Evolutionary conservation across 1,140 invertebrate genomes (phyloP), one percentile per base, ranked within the genome.

Genomic region (Hesperophylax magnus): DNA sequence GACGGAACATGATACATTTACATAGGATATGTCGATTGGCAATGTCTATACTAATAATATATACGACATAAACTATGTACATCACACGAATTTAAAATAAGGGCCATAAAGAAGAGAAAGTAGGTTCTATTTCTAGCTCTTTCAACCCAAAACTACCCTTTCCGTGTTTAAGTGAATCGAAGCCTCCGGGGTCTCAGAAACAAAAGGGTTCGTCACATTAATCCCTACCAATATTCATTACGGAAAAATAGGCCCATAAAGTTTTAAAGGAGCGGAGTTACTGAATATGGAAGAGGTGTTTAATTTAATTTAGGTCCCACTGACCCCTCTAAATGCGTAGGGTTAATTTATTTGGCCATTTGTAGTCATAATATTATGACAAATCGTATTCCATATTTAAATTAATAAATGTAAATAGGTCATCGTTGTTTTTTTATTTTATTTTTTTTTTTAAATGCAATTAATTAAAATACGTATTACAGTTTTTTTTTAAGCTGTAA

Each of bases 131-230:
- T 67, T 34, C n/a, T 27, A 34, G 22, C 11, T 27, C 63, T 47
- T 47, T 47, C 63, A 31, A 67, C 77, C 77, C 39, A 22, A 22
- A 47, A 65, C 24, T 74, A 47, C 15, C 39, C 60, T 20, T n/a
- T 52, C 60, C 31, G 77, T 22, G 77, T 67, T 54, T 79, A 79
- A 79, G 77, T 69, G 77, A 71, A 79, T 71, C 77, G 67, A 79
- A 27, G 52, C 47, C 77, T 78, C 34, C 27, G 17, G 61, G 52
- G 63, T 52, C 47, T 52, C 18, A 22, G 52, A 22, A 79, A 56
- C 78, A 53, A 76, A 75, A 63, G 71, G 69, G 71, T 58, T 61
- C 69, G 65, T 76, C 47, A 56, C 71, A 47, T 61, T 63, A 39
- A 60, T n/a, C 78, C 67, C 27, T 24, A 47, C 54, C 52, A 31